Percentiles rank a stretch among this genome's conserved stretches.
phyloP scores from a whole-genome alignment of 1,140 invertebrate genomes.

The Protaetia brevitarsis region DNA sequence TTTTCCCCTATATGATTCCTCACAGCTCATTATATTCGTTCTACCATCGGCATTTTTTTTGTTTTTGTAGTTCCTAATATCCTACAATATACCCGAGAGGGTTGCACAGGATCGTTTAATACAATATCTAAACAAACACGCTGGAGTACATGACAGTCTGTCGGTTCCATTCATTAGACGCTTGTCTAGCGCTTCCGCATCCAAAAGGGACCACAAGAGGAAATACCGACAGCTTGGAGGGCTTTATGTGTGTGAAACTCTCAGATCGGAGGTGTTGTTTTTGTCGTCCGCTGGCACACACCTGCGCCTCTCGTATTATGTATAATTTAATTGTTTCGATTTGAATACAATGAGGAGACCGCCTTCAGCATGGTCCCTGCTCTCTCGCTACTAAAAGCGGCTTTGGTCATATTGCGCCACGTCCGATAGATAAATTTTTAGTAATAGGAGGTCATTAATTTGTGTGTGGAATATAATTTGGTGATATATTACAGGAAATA shows the following conservation, averaged over 20 bases:
- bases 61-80: too few relatives aligned
- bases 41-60: too few relatives aligned
- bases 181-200: conserved; percentile 9
- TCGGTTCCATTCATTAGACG: conserved; percentile 14
- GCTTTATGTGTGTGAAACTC: conserved; percentile 3
- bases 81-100: not conserved
- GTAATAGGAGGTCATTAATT: conserved; percentile 9
- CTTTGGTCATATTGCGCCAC: conserved; percentile 1
- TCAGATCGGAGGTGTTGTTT: not conserved
- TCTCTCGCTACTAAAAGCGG: too few relatives aligned
- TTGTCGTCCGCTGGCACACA: conserved; percentile 8
- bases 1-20: too few relatives aligned
- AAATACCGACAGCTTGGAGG: not conserved
- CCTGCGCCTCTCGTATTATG: conserved; percentile 6
- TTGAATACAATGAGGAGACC: conserved; percentile 7
- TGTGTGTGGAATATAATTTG: conserved; percentile 3
- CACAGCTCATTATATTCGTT: too few relatives aligned
- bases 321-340: conserved; percentile 9
- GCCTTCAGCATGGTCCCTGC: not conserved
- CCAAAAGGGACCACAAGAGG: conserved; percentile 2
- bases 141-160: conserved; percentile 3
- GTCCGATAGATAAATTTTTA: conserved; percentile 6
- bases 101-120: not conserved
- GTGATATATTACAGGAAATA: not conserved
- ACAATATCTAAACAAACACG: conserved; percentile 14